phyloP scores from a whole-genome alignment of 2,888 invertebrate species.

The Standfussiana lucernea region DNA sequence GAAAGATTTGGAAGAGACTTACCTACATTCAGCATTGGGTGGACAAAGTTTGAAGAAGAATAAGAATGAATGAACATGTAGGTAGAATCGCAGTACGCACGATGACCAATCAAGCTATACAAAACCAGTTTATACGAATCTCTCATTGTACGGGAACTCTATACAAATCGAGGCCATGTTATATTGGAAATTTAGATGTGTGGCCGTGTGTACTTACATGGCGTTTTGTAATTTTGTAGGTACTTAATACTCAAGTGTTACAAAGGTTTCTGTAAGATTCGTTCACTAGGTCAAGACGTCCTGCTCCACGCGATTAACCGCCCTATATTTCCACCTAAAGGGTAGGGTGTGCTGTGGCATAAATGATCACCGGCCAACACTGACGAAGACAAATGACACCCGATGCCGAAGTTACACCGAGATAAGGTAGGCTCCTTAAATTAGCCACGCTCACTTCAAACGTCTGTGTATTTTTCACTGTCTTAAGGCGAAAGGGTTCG shows the following conservation, averaged over 20 bases:
- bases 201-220: no score
- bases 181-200: no score
- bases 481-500: slow-evolving; percentile 77
- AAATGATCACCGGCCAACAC: slow-evolving; percentile 90
- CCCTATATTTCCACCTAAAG: slow-evolving; percentile 81
- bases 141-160: no score
- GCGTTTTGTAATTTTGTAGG: background rate
- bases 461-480: slow-evolving; percentile 86
- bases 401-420: slow-evolving; percentile 89
- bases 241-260: background rate
- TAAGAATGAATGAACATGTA: background rate
- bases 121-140: no score
- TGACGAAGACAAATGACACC: slow-evolving; percentile 91
- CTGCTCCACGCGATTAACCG: slow-evolving; percentile 43
- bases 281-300: slow-evolving; percentile 36
- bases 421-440: slow-evolving; percentile 90
- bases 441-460: slow-evolving; percentile 88
- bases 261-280: background rate
- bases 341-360: slow-evolving; percentile 91
- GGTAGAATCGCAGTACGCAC: no score
- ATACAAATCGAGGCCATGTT: no score
- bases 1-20: background rate
- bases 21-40: background rate
- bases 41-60: background rate
- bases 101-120: no score